Evolutionary conservation across 2,113 vertebrate genomes (phyloP), one percentile per base, ranked within the genome.

Genomic region (Ibidorhyncha struthersii): DNA sequence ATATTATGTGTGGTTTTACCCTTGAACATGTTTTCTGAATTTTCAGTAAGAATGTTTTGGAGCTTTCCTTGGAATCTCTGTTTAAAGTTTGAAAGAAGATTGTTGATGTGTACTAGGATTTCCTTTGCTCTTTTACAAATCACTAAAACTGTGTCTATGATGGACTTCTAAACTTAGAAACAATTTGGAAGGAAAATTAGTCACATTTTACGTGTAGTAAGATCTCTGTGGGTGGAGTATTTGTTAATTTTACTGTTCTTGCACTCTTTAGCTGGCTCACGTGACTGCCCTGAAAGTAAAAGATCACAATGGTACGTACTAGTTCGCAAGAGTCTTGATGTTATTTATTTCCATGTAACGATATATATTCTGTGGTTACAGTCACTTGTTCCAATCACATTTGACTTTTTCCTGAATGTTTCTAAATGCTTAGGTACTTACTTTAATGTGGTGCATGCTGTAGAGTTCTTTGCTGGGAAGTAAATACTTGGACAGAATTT

Each of bases 251-350:
- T 81, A 56, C 58, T 95, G 66, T 53, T 80, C 58, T 85, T 95
- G 34, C 93, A 23, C 94, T 85, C 61, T 92, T 71, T 90, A 99
- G 99, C 97, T 99, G 73, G 98, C 97, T 92, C 99, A 99, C 8
- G 98, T 98, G 85, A 98, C 98, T 77, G 99, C 99, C 21, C 81
- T 99, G 94, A 99, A 99, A 96, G 98, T 96, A 78, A 98, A 98
- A 80, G 98, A 99, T 95, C 96, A 98, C 87, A 99, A 98, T 98
- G 99, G 99, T 99, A 99, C 12, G 98, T 98, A 87, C 21, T 36
- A 61, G 36, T 78, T 82, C 67, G 50, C 50, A 61, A 43, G 65
- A 89, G 14, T 72, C 13, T 73, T 94, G 43, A 82, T 36, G 22
- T 52, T 70, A 18, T 63, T 58, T 49, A 14, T 81, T 79, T 7